Conservation (phyloP, 2,888 invertebrate species). For the Thalpophila matura region DNA sequence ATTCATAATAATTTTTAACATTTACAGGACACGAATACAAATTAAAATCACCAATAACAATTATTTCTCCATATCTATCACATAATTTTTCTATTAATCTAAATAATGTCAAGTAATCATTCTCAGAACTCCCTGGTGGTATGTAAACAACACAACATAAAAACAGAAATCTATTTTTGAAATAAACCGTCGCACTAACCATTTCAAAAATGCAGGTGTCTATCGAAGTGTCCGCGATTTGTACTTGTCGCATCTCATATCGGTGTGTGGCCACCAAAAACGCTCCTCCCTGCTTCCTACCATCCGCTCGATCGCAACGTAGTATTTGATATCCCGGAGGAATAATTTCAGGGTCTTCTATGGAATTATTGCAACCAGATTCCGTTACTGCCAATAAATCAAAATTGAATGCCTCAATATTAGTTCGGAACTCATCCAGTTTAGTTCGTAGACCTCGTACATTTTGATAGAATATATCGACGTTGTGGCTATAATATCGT, state of each 20-base stretch:
- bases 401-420: background rate
- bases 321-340: conserved; percentile 7
- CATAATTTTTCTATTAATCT: conserved; percentile 8
- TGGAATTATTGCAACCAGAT: conserved; percentile 6
- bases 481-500: conserved; percentile 4
- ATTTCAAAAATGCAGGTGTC: conserved; percentile 12
- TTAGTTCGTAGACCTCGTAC: conserved; percentile 13
- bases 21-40: no score
- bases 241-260: conserved; percentile 1
- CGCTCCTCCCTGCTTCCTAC: no score
- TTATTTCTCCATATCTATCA: conserved; percentile 3
- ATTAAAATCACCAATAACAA: no score
- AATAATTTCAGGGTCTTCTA: conserved; percentile 2
- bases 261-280: conserved; percentile 15
- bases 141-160: background rate
- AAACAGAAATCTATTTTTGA: background rate
- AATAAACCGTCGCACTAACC: background rate
- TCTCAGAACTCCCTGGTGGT: no score
- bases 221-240: background rate
- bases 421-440: conserved; percentile 6
- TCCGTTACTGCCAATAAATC: conserved; percentile 7
- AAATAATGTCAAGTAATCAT: conserved; percentile 10
- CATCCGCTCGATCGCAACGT: conserved; percentile 12
- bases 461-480: conserved; percentile 13
- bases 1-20: background rate